Conservation (phyloP, 2,797 vertebrate species). For the Crenichthys baileyi region DNA sequence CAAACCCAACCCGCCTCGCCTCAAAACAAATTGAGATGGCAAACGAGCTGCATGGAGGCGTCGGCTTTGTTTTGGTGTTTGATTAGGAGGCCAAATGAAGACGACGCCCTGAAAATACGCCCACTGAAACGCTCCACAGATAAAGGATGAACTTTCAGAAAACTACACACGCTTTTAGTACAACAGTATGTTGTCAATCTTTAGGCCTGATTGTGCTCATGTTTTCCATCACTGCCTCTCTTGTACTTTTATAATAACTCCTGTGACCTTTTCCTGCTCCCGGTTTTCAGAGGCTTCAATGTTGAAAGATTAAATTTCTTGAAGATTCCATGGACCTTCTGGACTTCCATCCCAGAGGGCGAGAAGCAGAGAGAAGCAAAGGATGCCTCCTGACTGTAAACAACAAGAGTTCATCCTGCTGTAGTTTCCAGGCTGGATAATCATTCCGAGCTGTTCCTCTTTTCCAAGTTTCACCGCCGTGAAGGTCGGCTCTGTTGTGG, state of each 20-base stretch:
- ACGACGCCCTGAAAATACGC: constrained; percentile 31
- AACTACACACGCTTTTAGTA: neutral
- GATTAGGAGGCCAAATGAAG: constrained; percentile 41
- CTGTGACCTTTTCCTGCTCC: neutral
- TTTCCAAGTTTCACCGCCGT: constrained; percentile 24
- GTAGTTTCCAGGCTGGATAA: constrained; percentile 12
- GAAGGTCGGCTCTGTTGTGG: constrained; percentile 55
- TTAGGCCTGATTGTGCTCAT: neutral
- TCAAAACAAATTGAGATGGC: constrained; percentile 80
- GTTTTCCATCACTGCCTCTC: neutral
- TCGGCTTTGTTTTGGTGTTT: constrained; percentile 47
- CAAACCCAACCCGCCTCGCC: constrained; percentile 76
- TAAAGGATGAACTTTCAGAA: constrained; percentile 23
- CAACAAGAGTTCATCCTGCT: neutral
- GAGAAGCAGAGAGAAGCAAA: neutral
- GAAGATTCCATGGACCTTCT: neutral
- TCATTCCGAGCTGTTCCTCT: constrained; percentile 11
- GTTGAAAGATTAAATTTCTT: neutral
- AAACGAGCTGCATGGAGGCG: constrained; percentile 70
- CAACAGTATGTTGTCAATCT: neutral
- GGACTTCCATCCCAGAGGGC: neutral
- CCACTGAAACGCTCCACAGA: constrained; percentile 9
- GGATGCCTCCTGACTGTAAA: neutral
- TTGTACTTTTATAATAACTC: neutral
- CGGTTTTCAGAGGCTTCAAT: neutral